These are phyloP conservation scores for Capreolus pygargus DNA, from an alignment of 2,113 vertebrate species.

Conservation along the genomic window DNA sequence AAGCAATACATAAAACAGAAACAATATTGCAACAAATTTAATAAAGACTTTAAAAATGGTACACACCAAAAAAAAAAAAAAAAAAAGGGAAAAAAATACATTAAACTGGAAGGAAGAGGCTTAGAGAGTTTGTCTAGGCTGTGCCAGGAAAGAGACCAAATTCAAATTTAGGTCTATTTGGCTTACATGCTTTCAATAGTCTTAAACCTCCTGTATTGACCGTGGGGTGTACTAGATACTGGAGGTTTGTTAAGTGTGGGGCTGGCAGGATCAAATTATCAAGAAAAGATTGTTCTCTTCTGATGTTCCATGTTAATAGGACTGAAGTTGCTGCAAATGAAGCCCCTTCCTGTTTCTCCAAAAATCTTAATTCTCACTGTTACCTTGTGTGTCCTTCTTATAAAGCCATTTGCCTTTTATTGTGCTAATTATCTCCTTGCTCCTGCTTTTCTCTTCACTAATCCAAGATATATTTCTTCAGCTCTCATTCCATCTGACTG, in stretches of 20 bases:
- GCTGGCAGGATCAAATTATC: background rate
- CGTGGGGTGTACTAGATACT: background rate
- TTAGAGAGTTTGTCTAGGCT: background rate
- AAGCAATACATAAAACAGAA: background rate
- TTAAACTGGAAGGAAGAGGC: background rate
- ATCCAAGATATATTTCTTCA: background rate
- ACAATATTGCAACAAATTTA: background rate
- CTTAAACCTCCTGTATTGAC: background rate
- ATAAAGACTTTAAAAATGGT: background rate
- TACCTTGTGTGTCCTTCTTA: background rate
- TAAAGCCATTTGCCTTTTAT: background rate
- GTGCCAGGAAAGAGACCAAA: background rate
- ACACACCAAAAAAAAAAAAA: background rate
- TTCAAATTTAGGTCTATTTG: background rate
- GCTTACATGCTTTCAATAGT: background rate
- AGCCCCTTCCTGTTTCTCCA: background rate
- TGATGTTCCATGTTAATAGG: background rate
- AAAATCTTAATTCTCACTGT: background rate
- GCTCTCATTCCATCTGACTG: background rate
- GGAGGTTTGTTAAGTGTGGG: background rate
- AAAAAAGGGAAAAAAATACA: background rate
- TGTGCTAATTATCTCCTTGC: background rate
- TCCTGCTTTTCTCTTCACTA: background rate
- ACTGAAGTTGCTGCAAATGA: background rate
- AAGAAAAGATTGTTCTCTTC: background rate